phyloP scores from a whole-genome alignment of 2,797 vertebrate species.

The Buphagus erythrorhynchus region DNA sequence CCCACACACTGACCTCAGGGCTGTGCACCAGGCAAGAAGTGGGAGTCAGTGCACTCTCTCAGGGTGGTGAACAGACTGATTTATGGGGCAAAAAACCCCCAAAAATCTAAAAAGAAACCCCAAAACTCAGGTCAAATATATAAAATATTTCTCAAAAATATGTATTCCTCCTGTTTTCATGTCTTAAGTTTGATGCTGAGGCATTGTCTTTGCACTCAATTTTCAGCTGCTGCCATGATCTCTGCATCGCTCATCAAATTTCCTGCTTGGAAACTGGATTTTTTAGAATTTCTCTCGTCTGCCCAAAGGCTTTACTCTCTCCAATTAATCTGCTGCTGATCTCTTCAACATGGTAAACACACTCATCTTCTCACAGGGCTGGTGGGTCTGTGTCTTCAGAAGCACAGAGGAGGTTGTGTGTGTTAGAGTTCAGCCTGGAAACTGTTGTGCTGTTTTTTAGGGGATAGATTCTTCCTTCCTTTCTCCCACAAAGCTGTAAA shows the following conservation, averaged over 20 bases:
- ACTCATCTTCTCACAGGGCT: background rate
- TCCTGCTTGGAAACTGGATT: background rate
- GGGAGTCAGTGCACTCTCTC: background rate
- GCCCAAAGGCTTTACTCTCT: background rate
- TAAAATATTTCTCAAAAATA: background rate
- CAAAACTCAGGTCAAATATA: background rate
- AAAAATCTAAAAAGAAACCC: background rate
- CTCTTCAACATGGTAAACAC: background rate
- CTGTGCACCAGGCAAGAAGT: background rate
- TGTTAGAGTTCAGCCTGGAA: background rate
- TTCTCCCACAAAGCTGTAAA: slow-evolving; percentile 18
- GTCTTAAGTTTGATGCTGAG: background rate
- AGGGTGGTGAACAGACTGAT: accelerated
- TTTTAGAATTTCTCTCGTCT: background rate
- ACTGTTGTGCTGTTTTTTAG: background rate
- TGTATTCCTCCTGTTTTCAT: background rate
- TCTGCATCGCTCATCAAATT: background rate
- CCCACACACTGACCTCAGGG: background rate
- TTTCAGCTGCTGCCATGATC: background rate
- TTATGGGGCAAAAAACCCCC: accelerated
- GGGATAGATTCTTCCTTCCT: background rate
- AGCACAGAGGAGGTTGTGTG: background rate
- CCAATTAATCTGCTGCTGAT: background rate
- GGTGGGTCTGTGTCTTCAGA: background rate
- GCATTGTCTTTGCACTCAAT: background rate